Percentiles rank a stretch among this genome's conserved stretches.
Evolutionary conservation across 2,113 vertebrate species (phyloP).

Genomic region (Odocoileus virginianus): DNA sequence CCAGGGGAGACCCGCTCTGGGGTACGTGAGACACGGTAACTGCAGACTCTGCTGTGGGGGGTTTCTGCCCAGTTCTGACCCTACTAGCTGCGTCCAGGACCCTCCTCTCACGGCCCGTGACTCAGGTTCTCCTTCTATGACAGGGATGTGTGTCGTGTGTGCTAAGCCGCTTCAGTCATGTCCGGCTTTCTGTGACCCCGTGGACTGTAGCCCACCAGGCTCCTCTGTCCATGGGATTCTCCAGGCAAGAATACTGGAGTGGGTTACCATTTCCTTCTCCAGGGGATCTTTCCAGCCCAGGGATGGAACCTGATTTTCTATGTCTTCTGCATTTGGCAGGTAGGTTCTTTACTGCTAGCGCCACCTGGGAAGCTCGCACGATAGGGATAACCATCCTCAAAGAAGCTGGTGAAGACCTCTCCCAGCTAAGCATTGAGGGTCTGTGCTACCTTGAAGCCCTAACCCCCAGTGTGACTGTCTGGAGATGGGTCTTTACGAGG

Average conservation of each 20-base stretch:
- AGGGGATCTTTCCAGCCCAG: background rate
- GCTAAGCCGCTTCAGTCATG: background rate
- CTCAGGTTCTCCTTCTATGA: no score
- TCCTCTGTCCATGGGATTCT: background rate
- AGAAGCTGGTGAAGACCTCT: background rate
- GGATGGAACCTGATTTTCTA: background rate
- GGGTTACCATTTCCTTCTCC: background rate
- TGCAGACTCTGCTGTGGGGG: accelerated
- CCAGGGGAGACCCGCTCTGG: background rate
- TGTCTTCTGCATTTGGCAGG: background rate
- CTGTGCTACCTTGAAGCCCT: background rate
- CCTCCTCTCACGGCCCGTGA: accelerated
- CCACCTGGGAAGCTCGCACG: background rate
- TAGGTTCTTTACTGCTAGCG: background rate
- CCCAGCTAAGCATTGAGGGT: background rate
- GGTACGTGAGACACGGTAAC: accelerated
- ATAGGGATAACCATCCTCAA: accelerated
- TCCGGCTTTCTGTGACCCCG: accelerated
- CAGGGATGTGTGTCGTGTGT: accelerated
- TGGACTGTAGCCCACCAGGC: background rate
- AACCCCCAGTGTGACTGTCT: background rate
- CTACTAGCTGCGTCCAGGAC: no score
- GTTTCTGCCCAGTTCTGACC: background rate
- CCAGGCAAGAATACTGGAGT: background rate
- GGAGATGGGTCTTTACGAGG: background rate